Evolutionary conservation across 2,888 invertebrate species (phyloP).

Genomic region (Watsonalla cultraria): DNA sequence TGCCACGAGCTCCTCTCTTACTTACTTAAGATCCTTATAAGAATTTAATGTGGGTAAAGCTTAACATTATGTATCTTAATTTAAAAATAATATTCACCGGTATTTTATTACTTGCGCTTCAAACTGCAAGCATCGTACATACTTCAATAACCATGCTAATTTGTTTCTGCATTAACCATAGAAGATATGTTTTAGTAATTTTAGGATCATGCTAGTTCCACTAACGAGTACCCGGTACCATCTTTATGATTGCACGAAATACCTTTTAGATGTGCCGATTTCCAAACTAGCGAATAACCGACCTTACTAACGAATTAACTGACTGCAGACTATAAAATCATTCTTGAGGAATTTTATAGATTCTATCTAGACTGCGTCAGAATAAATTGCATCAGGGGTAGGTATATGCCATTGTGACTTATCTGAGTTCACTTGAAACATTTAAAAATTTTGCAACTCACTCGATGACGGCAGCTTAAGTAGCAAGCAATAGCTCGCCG

Average conservation of each 20-base stretch:
- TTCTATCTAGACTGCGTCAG: neutral
- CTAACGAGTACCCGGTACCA: constrained; percentile 24
- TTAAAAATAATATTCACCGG: no score
- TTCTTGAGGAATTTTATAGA: neutral
- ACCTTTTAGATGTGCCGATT: constrained; percentile 16
- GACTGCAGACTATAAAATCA: neutral
- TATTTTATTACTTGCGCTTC: no score
- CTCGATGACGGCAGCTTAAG: constrained; percentile 9
- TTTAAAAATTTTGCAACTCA: constrained; percentile 3
- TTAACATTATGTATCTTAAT: no score
- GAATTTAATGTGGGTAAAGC: no score
- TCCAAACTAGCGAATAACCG: constrained; percentile 29
- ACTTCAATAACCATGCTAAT: no score
- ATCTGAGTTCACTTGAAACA: constrained; percentile 13
- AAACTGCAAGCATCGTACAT: no score
- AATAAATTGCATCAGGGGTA: neutral
- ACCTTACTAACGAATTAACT: constrained; percentile 12
- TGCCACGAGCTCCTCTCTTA: no score
- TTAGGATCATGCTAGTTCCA: constrained; percentile 20
- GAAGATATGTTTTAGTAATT: constrained; percentile 13
- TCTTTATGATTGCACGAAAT: constrained; percentile 22
- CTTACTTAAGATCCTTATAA: no score
- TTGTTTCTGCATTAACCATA: no score
- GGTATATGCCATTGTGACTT: constrained; percentile 10
- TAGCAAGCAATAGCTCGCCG: constrained; percentile 7